Base-by-base conservation (phyloP, 1,140 invertebrate species). In the Drosophila kikkawai region DNA sequence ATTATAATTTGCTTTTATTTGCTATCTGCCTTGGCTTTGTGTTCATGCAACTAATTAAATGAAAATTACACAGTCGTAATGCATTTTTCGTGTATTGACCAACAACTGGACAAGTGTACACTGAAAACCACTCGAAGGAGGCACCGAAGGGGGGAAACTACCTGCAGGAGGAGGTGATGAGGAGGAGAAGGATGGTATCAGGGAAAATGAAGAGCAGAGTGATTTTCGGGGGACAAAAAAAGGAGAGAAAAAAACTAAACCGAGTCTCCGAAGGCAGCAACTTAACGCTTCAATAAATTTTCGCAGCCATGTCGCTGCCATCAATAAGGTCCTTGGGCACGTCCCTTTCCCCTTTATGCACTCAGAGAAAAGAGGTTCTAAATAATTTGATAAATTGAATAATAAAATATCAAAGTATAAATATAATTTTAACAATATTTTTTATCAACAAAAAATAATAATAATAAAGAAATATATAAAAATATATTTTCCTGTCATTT, bases 221-320 rank as follows among this genome's bases (percentile, higher is more conserved):
- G 53, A 26, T 17, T 45, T 48, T 22, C 17, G 17, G 37, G 22
- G 7, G 1, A 8, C 22, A 11, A 12, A 11, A 29, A 29, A 9
- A 7, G 7, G 17, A 37, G n/a, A 15, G n/a, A 22, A 22, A 55
- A 44, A 80, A 80, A 78, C 60, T 81, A 79, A 82, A 64, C 70
- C 60, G 61, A 73, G 76, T 88, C 85, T 88, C 84, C 68, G 58
- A 88, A 83, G 84, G 84, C 70, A 78, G 77, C 85, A 90, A 88
- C 85, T 88, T 88, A 88, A 88, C 81, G 85, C 85, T 82, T 90
- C 85, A 90, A 88, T 88, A 88, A 90, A 88, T 85, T 90, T 82
- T 66, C 79, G 78, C 79, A 79, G 85, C 81, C 81, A 85, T 90
- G 76, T 51, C 76, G 75, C 65, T 78, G 81, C 76, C 84, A 88